These are phyloP conservation scores for Chrysocyon brachyurus DNA, from an alignment of 2,797 vertebrate genomes.

Conservation along the genomic window DNA sequence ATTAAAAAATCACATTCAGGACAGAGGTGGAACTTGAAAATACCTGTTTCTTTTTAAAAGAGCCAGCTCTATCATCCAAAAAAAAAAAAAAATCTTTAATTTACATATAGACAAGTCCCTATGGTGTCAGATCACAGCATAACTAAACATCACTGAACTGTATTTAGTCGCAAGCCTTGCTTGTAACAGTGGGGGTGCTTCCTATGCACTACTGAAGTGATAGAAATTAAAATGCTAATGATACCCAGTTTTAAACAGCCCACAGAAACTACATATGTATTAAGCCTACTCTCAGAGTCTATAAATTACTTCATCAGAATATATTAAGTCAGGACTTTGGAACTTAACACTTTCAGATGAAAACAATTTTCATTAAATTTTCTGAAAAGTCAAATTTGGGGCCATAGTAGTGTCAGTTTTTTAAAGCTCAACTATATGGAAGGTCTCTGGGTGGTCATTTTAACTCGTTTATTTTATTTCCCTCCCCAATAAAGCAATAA, in stretches of 20 bases:
- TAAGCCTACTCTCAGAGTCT: neutral
- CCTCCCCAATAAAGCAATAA: neutral
- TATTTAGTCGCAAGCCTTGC: neutral
- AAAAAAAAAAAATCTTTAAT: neutral
- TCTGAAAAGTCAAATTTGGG: slow-evolving; percentile 25
- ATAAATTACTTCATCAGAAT: slow-evolving; percentile 35
- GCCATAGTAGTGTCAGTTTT: neutral
- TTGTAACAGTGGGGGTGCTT: neutral
- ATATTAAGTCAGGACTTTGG: neutral
- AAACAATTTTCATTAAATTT: slow-evolving; percentile 33
- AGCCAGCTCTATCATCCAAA: neutral
- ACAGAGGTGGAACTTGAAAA: neutral
- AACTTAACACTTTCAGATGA: slow-evolving; percentile 14
- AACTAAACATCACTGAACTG: neutral
- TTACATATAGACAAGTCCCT: neutral
- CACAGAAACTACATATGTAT: neutral
- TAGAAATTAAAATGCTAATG: slow-evolving; percentile 36
- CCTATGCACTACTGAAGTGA: neutral
- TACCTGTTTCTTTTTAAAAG: slow-evolving; percentile 28
- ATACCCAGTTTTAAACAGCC: slow-evolving; percentile 7
- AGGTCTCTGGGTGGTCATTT: neutral
- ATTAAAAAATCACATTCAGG: neutral
- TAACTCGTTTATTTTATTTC: neutral
- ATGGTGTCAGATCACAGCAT: neutral
- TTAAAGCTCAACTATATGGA: neutral